phyloP scores from a whole-genome alignment of 2,797 vertebrate genomes.

The Babyrousa celebensis region DNA sequence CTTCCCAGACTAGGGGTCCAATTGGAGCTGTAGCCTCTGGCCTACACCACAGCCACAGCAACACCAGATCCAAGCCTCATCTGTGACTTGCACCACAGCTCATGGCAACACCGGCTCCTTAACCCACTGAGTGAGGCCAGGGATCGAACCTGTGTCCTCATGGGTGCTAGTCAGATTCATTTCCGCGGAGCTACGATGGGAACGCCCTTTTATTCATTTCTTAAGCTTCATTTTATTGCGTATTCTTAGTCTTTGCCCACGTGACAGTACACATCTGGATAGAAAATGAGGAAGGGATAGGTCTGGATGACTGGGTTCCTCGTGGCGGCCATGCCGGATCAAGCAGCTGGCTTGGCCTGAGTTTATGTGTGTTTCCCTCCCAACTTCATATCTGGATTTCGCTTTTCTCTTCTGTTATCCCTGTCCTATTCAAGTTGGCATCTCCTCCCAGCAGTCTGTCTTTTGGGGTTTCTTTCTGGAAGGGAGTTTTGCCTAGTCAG shows the following conservation, averaged over 20 bases:
- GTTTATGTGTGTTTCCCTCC: neutral
- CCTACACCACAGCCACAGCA: no score
- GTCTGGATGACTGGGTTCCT: neutral
- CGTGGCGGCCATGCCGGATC: neutral
- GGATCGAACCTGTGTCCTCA: no score
- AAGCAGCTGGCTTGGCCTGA: neutral
- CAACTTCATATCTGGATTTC: neutral
- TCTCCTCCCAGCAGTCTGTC: neutral
- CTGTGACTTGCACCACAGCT: no score
- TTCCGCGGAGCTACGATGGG: no score
- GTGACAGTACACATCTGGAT: conserved; percentile 20
- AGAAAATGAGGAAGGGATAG: neutral
- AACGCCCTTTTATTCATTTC: neutral
- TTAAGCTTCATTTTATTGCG: conserved; percentile 39
- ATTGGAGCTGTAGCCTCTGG: no score
- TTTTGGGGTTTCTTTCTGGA: neutral
- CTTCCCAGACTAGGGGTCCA: no score
- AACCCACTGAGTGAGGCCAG: no score
- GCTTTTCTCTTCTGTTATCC: neutral
- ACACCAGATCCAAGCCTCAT: no score
- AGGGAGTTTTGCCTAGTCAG: neutral
- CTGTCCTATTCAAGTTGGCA: neutral
- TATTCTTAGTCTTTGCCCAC: neutral
- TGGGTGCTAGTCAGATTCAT: no score
- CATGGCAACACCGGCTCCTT: no score